phyloP scores from a whole-genome alignment of 2,113 vertebrate genomes.

The Aphyosemion australe region DNA sequence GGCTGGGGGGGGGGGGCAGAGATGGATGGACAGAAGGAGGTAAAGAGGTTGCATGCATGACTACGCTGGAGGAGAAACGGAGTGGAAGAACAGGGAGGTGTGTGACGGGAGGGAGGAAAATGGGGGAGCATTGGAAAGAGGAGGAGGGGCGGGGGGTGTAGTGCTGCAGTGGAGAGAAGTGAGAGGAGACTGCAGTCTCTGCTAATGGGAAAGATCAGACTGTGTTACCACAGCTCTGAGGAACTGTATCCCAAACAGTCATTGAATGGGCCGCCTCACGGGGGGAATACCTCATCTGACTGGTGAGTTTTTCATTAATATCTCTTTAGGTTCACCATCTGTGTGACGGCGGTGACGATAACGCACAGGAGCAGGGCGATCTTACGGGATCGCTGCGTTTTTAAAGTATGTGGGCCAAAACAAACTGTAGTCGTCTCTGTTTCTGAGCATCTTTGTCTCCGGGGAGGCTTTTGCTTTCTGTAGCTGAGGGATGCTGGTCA shows the following conservation, averaged over 20 bases:
- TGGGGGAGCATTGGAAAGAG: constrained; percentile 58
- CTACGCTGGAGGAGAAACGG: constrained; percentile 50
- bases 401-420: constrained; percentile 26
- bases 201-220: constrained; percentile 73
- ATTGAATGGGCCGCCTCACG: constrained; percentile 60
- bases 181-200: constrained; percentile 80
- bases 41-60: constrained; percentile 52
- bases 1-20: constrained; percentile 32
- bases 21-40: constrained; percentile 34
- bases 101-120: constrained; percentile 55
- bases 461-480: constrained; percentile 9
- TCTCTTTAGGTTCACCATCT: constrained; percentile 6
- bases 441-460: constrained; percentile 14
- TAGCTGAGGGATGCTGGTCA: constrained; percentile 30
- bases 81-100: constrained; percentile 45
- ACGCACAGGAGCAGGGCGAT: not conserved
- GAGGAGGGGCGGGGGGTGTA: constrained; percentile 53
- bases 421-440: not conserved
- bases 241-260: constrained; percentile 50
- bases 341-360: not conserved
- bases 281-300: constrained; percentile 57
- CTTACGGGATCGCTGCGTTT: constrained; percentile 14
- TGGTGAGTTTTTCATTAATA: constrained; percentile 62
- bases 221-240: constrained; percentile 70
- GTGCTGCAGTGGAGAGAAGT: constrained; percentile 79